Conservation (phyloP, 2,888 invertebrate genomes). For the Lithophane semibrunnea region DNA sequence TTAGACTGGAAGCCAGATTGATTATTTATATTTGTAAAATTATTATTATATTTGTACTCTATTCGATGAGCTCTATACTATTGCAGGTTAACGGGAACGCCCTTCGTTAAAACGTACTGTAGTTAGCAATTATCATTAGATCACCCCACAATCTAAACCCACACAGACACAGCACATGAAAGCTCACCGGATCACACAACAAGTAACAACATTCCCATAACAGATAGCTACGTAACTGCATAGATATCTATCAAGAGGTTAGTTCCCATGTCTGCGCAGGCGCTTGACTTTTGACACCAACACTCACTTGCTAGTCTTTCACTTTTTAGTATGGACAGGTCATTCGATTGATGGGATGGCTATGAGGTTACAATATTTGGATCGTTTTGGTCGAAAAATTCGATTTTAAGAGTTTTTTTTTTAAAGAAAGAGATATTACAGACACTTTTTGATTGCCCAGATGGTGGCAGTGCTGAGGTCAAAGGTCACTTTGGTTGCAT, state of each 20-base stretch:
- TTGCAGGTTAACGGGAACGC: too few relatives aligned
- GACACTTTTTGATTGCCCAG: not conserved
- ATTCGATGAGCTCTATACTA: too few relatives aligned
- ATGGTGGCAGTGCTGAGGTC: not conserved
- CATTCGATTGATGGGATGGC: conserved; percentile 7
- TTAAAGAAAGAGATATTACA: not conserved
- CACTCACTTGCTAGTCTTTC: conserved; percentile 52
- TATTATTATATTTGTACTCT: too few relatives aligned
- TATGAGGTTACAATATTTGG: too few relatives aligned
- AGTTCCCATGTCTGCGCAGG: conserved; percentile 56
- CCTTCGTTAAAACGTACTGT: too few relatives aligned
- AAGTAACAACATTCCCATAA: conserved; percentile 53
- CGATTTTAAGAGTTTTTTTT: not conserved
- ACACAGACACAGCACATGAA: not conserved
- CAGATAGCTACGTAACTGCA: conserved; percentile 19
- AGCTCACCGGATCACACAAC: conserved; percentile 32
- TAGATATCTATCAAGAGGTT: conserved; percentile 57
- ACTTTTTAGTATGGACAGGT: conserved; percentile 54
- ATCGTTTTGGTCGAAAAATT: not conserved
- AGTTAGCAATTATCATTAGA: not conserved
- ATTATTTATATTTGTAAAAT: too few relatives aligned
- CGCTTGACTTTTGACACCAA: conserved; percentile 66
- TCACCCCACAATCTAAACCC: not conserved
- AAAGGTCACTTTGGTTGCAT: not conserved
- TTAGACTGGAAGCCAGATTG: too few relatives aligned